Base-by-base conservation (phyloP, 2,888 invertebrate genomes). In the Orthosia incerta region DNA sequence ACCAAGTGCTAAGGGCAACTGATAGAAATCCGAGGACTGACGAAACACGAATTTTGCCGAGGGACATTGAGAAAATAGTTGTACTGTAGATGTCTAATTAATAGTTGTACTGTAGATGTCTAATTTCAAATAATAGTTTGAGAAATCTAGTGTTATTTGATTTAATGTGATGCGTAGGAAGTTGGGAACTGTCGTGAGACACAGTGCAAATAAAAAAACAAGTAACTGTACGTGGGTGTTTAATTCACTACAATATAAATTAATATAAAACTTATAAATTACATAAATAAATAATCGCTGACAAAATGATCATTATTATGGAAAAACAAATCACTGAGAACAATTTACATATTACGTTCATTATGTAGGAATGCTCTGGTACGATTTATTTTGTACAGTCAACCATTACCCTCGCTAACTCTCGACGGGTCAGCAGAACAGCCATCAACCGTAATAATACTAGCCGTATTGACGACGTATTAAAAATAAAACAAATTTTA, bases 221-320 rank as follows among this genome's bases (percentile, higher is more conserved):
- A 73, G 39, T 65, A 86, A 86, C 83, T 88, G 86, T 89, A 89
- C 87, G 90, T 85, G 88, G 88, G 90, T 93, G 91, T 92, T 95
- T 95, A 95, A 95, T 92, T 95, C 85, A 91, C 91, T 94, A 94
- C 88, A 91, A 90, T 93, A 95, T 95, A 95, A 95, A 95, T 95
- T 93, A 95, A 92, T 92, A 94, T 91, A 93, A 95, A 94, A 93
- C 92, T 89, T 93, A 93, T 92, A 94, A 92, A 93, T 95, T 92
- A 94, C 89, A 92, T 91, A 90, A 95, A 95, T 95, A 95, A 95
- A 95, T 95, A 94, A 93, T 92, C 87, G 89, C 90, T 91, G 92
- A 91, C 88, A 93, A 90, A 90, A 89, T 90, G 77, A 91, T 90
- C 85, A 89, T 88, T 88, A 75, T 79, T 81, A 80, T 70, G 83